phyloP scores from a whole-genome alignment of 2,797 vertebrate genomes.

The Phataginus tetradactyla region DNA sequence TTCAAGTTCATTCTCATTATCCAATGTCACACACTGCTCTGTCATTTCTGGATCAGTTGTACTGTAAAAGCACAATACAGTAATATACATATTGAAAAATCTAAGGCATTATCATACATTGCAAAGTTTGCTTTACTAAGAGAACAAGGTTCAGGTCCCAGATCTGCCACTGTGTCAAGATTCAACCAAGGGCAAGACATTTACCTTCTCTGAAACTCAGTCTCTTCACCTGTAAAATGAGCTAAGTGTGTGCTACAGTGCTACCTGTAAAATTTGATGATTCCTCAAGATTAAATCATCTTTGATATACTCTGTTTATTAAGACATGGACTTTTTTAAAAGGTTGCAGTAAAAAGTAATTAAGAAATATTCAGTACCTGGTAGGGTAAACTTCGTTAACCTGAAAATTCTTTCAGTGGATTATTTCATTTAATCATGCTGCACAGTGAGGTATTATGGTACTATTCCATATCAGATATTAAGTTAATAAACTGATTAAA shows the following conservation, averaged over 20 bases:
- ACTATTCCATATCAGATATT: not conserved
- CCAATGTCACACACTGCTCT: not conserved
- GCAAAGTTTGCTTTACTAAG: not conserved
- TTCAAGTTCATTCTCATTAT: not conserved
- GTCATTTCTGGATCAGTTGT: not conserved
- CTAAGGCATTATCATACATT: not conserved
- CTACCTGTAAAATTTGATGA: not conserved
- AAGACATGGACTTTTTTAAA: not conserved
- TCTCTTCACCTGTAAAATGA: not conserved
- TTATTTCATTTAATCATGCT: not conserved
- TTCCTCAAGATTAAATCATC: conserved; percentile 6
- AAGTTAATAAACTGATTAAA: not conserved
- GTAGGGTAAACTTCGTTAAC: not conserved
- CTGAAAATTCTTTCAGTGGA: conserved; percentile 44
- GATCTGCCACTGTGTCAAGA: not conserved
- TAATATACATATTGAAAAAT: not conserved
- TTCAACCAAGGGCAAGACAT: not conserved
- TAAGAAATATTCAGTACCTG: not conserved
- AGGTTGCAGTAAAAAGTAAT: not conserved
- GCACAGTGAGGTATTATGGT: not conserved
- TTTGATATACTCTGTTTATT: not conserved
- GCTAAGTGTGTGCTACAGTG: not conserved
- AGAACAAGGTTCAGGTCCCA: not conserved
- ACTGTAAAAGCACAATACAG: not conserved
- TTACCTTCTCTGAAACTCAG: not conserved